phyloP scores from a whole-genome alignment of 1,140 invertebrate species.

The Odontomachus brunneus region DNA sequence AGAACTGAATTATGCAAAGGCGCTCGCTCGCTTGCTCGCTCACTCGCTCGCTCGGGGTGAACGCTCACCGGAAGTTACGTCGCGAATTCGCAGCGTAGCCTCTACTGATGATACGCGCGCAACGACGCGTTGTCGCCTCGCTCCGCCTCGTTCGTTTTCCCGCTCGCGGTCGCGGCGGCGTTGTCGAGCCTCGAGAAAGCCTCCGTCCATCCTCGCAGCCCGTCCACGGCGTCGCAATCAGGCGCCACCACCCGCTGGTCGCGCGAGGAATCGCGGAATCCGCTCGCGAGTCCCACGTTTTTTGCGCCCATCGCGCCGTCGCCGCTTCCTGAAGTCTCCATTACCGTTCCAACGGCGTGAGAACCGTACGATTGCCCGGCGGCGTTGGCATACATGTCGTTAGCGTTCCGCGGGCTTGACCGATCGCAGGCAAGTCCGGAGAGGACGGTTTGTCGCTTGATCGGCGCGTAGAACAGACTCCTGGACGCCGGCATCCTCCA shows the following conservation, averaged over 20 bases:
- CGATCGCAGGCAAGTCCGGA: not conserved
- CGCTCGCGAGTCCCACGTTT: not conserved
- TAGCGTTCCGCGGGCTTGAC: not conserved
- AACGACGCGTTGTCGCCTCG: conserved; percentile 18
- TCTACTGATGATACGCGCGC: conserved; percentile 23
- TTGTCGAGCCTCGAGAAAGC: conserved; percentile 10
- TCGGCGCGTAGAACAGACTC: not conserved
- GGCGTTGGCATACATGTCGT: conserved; percentile 24
- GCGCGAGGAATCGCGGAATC: conserved; percentile 41
- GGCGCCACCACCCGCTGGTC: conserved; percentile 50
- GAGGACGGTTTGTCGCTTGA: not conserved
- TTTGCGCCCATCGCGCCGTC: conserved; percentile 2
- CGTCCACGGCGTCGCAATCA: conserved; percentile 55
- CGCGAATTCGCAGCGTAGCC: not conserved
- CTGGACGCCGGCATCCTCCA: conserved; percentile 56
- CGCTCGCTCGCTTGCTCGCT: not conserved
- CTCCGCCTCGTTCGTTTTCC: conserved; percentile 12
- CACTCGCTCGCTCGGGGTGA: conserved; percentile 17
- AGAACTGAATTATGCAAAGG: conserved; percentile 11
- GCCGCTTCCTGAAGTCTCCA: conserved; percentile 33
- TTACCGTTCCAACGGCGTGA: conserved; percentile 12
- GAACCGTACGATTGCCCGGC: not conserved
- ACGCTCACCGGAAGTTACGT: conserved; percentile 67
- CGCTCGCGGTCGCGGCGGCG: not conserved
- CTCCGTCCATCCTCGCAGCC: conserved; percentile 8